A percentile compares a stretch with the other conserved stretches of the same genome.
phyloP scores from a whole-genome alignment of 2,888 invertebrate species.

The Girardia tigrina region DNA sequence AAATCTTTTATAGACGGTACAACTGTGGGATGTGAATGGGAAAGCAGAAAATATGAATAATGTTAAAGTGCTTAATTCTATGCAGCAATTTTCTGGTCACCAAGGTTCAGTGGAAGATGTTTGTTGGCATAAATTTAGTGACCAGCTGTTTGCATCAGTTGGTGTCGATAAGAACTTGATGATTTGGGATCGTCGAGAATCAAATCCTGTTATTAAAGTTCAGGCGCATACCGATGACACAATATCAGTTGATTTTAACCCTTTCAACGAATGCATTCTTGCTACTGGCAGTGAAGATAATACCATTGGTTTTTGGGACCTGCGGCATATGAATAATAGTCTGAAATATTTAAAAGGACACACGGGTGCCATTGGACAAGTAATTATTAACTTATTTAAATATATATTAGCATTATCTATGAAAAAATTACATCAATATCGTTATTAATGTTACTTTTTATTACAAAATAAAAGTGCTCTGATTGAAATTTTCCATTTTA shows the following conservation, averaged over 20 bases:
- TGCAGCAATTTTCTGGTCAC: not conserved
- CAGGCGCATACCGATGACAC: not conserved
- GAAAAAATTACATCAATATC: no score
- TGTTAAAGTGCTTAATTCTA: not conserved
- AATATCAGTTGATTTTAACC: not conserved
- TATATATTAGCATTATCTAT: no score
- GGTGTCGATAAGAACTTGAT: not conserved
- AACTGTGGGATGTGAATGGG: not conserved
- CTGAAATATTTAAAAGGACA: not conserved
- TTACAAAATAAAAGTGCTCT: no score
- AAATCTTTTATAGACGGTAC: not conserved
- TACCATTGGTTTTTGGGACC: not conserved
- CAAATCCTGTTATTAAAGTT: not conserved
- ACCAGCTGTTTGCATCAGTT: not conserved
- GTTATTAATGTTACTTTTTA: no score
- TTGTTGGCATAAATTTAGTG: constrained; percentile 14
- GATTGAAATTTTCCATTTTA: no score
- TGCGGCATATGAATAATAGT: not conserved
- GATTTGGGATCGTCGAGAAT: not conserved
- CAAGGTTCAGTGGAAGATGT: not conserved
- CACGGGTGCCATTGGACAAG: not conserved
- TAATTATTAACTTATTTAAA: no score
- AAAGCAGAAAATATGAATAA: not conserved
- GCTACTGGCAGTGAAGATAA: constrained; percentile 4
- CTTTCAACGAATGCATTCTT: not conserved